Base-by-base conservation (phyloP, 1,140 invertebrate genomes). In the Drosophila sp. region DNA sequence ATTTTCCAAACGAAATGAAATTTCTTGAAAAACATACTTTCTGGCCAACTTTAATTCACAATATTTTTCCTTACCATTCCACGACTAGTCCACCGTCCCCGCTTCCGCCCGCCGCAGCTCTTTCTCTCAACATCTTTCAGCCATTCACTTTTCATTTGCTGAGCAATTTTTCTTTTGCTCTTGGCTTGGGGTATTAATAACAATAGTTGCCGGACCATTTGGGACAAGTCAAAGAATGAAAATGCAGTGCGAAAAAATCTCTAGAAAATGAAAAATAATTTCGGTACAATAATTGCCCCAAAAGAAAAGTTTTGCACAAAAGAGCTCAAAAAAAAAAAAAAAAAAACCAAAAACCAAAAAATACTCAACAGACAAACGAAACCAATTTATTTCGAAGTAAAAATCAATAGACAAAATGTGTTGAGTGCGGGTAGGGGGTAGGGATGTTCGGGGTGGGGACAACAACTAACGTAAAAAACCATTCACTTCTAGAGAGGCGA, bases 321-420 rank as follows among this genome's bases (percentile, higher is more conserved):
- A 60, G 70, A 61, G 25, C 44, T 65, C 11, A 33, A 8, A 56
- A 44, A 54, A 68, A 70, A 41, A 62, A 30, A n/a, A 38, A 35
- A 58, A 58, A 23, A 55, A 55, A 54, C 27, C 8, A n/a, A 44
- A 44, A 44, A 50, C 55, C 61, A 70, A 47, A 56, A 68, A 78
- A 8, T 60, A 75, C 75, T 70, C 58, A 57, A 65, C 84, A 78
- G 84, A 89, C 84, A 87, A 87, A 87, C 84, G 84, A 87, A 87
- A 87, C 80, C 84, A 89, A 87, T 87, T 87, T 87, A 87, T 87
- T 89, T 84, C 75, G 74, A 84, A 87, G 84, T 87, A 84, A 87
- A 87, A 87, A 87, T 87, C 84, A 87, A 87, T 89, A 87, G 80
- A 57, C 69, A 84, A 71, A 68, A 63, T 30, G 56, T 44, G 44